These are phyloP conservation scores for Mellilla xanthometata DNA, from an alignment of 2,888 invertebrate species.

Conservation along the genomic window DNA sequence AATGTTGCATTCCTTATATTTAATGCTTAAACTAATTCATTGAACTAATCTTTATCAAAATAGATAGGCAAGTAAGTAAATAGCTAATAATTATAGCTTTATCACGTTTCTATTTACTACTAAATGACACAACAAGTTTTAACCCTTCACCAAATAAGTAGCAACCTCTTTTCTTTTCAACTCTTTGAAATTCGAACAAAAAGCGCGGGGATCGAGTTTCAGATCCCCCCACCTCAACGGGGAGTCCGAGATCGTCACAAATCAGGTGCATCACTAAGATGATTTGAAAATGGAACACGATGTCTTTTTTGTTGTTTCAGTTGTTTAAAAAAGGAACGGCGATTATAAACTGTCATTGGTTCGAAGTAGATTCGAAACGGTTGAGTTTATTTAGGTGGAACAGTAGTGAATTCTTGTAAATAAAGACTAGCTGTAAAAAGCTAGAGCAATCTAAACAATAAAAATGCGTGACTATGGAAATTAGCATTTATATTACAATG, in stretches of 20 bases:
- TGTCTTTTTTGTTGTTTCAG: too few relatives aligned
- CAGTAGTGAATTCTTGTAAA: conserved; percentile 20
- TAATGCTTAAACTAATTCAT: too few relatives aligned
- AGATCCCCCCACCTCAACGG: conserved; percentile 48
- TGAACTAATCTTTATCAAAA: too few relatives aligned
- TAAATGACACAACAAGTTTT: neutral
- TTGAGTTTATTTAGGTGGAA: conserved; percentile 34
- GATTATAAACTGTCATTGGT: conserved; percentile 54
- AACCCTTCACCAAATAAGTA: conserved; percentile 1
- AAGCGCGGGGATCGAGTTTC: conserved; percentile 46
- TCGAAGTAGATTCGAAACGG: conserved; percentile 62
- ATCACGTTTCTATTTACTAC: neutral
- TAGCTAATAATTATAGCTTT: too few relatives aligned
- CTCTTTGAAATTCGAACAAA: conserved; percentile 19
- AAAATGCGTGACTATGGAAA: too few relatives aligned
- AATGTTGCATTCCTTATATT: too few relatives aligned
- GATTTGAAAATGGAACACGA: conserved; percentile 56
- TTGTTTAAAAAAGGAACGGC: conserved; percentile 56
- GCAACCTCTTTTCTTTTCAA: conserved; percentile 24
- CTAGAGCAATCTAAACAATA: too few relatives aligned
- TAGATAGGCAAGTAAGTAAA: too few relatives aligned
- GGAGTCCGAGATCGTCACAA: conserved; percentile 39
- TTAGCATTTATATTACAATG: too few relatives aligned
- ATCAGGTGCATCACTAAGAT: conserved; percentile 47
- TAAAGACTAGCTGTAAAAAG: too few relatives aligned